A percentile compares a stretch with the other conserved stretches of the same genome.
Evolutionary conservation across 2,113 vertebrate genomes (phyloP).

Genomic region (Orycteropus afer): DNA sequence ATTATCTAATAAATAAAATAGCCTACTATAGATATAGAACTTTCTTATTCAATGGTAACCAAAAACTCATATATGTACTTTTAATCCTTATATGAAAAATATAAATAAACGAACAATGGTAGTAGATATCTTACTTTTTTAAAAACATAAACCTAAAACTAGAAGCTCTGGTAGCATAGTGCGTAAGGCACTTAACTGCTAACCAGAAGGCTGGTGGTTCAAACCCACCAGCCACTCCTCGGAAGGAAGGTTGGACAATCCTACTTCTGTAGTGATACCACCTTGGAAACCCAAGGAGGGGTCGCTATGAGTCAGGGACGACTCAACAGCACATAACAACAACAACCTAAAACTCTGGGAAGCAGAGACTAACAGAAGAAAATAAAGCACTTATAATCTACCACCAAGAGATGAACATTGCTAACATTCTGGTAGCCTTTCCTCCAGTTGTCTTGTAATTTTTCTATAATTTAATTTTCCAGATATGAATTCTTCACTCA

Average conservation of each 20-base stretch:
- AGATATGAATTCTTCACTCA: constrained; percentile 6
- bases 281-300: too few relatives aligned
- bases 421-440: not conserved
- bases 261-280: too few relatives aligned
- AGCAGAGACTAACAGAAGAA: not conserved
- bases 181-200: too few relatives aligned
- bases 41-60: not conserved
- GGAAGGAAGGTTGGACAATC: too few relatives aligned
- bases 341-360: too few relatives aligned
- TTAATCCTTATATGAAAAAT: not conserved
- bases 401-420: not conserved
- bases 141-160: not conserved
- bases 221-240: too few relatives aligned
- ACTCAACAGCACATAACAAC: too few relatives aligned
- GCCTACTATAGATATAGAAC: not conserved
- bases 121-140: not conserved
- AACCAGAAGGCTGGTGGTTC: too few relatives aligned
- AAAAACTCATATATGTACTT: not conserved
- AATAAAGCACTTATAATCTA: not conserved
- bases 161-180: too few relatives aligned
- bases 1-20: not conserved
- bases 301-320: too few relatives aligned
- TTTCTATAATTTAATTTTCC: not conserved
- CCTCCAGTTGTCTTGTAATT: not conserved
- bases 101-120: not conserved